These are phyloP conservation scores for Penaeus indicus DNA, from an alignment of 1,140 invertebrate species.

Conservation along the genomic window DNA sequence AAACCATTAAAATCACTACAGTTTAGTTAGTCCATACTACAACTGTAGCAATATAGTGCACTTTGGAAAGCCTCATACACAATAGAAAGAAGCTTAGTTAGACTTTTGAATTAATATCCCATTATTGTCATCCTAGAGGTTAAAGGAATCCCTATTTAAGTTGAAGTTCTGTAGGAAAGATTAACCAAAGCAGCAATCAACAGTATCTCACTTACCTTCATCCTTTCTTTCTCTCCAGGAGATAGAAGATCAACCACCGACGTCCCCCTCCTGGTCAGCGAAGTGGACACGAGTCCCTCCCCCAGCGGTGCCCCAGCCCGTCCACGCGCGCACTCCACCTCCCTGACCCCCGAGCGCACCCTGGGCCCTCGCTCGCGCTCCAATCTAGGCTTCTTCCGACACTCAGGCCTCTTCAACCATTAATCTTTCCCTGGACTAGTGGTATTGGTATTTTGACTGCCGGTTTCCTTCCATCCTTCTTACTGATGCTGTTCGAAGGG, in stretches of 20 bases:
- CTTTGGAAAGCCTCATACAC: too few relatives aligned
- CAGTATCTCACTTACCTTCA: too few relatives aligned
- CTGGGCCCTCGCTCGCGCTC: conserved; percentile 52
- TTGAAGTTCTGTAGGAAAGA: too few relatives aligned
- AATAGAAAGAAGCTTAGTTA: too few relatives aligned
- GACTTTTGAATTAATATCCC: too few relatives aligned
- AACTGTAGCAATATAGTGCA: too few relatives aligned
- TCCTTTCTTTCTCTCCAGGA: not conserved
- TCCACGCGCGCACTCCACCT: conserved; percentile 56
- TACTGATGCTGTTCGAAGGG: not conserved
- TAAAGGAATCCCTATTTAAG: too few relatives aligned
- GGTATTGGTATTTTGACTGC: not conserved
- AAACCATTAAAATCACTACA: too few relatives aligned
- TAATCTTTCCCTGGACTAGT: not conserved
- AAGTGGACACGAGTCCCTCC: conserved; percentile 42
- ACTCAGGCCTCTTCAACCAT: conserved; percentile 55
- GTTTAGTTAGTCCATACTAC: too few relatives aligned
- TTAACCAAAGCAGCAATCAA: too few relatives aligned
- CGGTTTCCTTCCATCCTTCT: not conserved
- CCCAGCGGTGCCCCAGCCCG: conserved; percentile 27
- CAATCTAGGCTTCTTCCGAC: conserved; percentile 55
- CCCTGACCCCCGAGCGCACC: conserved; percentile 53
- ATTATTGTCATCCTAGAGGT: too few relatives aligned
- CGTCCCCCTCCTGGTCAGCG: conserved; percentile 31
- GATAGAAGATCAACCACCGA: conserved; percentile 47